Percentiles rank a stretch among this genome's conserved stretches.
These are phyloP conservation scores for Eudiplozoon nipponicum DNA, from an alignment of 2,888 invertebrate genomes.

Conservation along the genomic window DNA sequence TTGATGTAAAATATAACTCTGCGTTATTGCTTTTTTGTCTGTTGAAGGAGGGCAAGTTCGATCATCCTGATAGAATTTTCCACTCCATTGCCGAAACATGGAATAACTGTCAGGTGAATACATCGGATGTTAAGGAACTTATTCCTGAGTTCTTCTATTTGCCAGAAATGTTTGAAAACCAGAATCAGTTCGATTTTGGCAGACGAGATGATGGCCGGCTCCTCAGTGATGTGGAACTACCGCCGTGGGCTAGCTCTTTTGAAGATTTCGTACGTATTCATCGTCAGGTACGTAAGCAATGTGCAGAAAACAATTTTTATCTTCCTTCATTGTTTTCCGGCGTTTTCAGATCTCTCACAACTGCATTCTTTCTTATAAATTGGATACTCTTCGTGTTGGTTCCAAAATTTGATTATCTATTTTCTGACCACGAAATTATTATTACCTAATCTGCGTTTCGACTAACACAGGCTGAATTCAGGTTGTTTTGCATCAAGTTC, in stretches of 20 bases:
- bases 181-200: constrained; percentile 50
- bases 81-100: constrained; percentile 69
- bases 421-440: no score
- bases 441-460: no score
- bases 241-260: constrained; percentile 67
- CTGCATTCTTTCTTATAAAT: constrained; percentile 15
- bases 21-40: constrained; percentile 22
- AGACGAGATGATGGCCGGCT: constrained; percentile 49
- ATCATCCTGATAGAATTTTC: constrained; percentile 80
- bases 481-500: no score
- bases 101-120: constrained; percentile 93
- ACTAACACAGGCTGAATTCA: no score
- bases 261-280: constrained; percentile 91
- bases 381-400: no score
- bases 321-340: no score
- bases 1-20: constrained; percentile 11
- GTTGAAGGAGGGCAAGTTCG: constrained; percentile 84
- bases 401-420: no score
- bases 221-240: constrained; percentile 58
- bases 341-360: neutral
- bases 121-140: constrained; percentile 91
- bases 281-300: constrained; percentile 48
- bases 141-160: constrained; percentile 94
- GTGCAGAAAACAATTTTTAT: no score
- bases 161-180: constrained; percentile 85